Conservation (phyloP, 2,113 vertebrate species). For the Centropus bengalensis region DNA sequence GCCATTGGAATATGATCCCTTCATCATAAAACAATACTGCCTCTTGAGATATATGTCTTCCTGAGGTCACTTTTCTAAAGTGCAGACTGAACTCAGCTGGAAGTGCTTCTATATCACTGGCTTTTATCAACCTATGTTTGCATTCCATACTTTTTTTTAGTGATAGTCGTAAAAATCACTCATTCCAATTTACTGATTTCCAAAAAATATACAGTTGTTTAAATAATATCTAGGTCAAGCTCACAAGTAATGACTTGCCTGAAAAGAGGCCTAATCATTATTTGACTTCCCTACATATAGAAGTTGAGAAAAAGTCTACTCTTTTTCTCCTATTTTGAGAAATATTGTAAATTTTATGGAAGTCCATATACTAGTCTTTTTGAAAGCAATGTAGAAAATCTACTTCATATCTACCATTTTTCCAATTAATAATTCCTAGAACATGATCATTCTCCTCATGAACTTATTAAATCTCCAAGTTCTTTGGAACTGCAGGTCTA, state of each 20-base stretch:
- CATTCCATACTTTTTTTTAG: neutral
- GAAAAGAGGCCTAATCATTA: neutral
- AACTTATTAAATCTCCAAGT: neutral
- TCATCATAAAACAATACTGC: neutral
- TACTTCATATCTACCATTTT: neutral
- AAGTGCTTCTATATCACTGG: neutral
- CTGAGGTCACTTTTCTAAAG: neutral
- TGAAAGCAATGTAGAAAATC: neutral
- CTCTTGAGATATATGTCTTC: neutral
- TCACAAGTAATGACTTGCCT: neutral
- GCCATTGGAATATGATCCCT: neutral
- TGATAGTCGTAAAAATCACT: neutral
- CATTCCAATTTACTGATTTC: neutral
- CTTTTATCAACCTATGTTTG: neutral
- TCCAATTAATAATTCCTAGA: neutral
- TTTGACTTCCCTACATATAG: neutral
- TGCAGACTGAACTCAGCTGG: neutral
- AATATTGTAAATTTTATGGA: neutral
- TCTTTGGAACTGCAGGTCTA: neutral
- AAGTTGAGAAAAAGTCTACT: neutral
- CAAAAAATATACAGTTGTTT: neutral
- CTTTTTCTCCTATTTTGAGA: neutral
- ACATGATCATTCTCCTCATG: neutral
- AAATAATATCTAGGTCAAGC: neutral
- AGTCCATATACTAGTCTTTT: neutral